Percentiles rank a stretch among this genome's conserved stretches.
These are phyloP conservation scores for Salticus scenicus DNA, from an alignment of 2,888 invertebrate genomes.

Conservation along the genomic window DNA sequence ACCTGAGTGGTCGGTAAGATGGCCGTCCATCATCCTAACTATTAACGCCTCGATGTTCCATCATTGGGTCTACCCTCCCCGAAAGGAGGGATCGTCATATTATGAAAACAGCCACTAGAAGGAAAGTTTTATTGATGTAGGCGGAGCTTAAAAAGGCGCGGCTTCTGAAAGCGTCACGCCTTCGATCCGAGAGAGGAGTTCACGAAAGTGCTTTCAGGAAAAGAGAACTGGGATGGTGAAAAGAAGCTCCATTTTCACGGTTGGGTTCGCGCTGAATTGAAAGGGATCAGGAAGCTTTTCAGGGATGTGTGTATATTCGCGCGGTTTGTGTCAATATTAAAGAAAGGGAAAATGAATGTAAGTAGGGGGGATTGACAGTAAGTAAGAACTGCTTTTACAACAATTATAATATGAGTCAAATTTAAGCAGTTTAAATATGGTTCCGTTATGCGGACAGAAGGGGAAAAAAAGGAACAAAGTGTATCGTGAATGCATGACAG, in stretches of 20 bases:
- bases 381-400: background rate
- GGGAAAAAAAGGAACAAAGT: too few species aligned
- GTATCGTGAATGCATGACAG: too few species aligned
- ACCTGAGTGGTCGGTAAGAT: conserved; percentile 48
- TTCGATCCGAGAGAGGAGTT: background rate
- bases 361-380: conserved; percentile 3
- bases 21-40: conserved; percentile 30
- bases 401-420: conserved; percentile 17
- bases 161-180: conserved; percentile 7
- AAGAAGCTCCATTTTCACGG: conserved; percentile 61
- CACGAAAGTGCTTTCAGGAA: background rate
- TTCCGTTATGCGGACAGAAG: background rate
- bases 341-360: conserved; percentile 43
- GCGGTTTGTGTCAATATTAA: conserved; percentile 21
- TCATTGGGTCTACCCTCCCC: background rate
- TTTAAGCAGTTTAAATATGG: background rate
- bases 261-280: conserved; percentile 20
- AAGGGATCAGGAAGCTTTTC: conserved; percentile 30
- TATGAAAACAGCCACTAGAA: background rate
- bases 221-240: conserved; percentile 25
- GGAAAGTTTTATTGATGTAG: background rate
- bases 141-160: background rate
- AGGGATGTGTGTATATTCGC: background rate
- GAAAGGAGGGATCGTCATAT: background rate
- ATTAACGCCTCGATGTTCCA: background rate